Base-by-base conservation (phyloP, 1,140 invertebrate species). In the Tetraneura akinire region DNA sequence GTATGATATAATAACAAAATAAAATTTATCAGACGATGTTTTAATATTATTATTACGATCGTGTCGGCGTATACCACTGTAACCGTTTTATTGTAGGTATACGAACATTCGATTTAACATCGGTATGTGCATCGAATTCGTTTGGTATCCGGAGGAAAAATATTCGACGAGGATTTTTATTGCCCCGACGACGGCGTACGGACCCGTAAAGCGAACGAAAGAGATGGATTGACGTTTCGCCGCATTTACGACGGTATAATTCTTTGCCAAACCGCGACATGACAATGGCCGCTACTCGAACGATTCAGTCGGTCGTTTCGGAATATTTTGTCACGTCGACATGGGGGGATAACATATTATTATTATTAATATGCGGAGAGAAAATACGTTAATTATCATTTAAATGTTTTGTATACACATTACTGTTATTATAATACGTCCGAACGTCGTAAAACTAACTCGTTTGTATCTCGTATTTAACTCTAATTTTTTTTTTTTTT, bases 211-310 rank as follows among this genome's bases (percentile, higher is more conserved):
- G 18, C 32, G 32, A 8, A 10, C 32, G 18, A 37, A 53, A 29
- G 45, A 71, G 47, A 53, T 18, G 49, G 47, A 73, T 73, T 73
- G 49, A n/a, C 32, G 70, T 73, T 18, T 53, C 70, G 26, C 70
- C 13, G 18, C 70, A 32, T 73, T 73, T 51, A 53, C 16, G 42
- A 73, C 49, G 1, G 23, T 73, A 11, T n/a, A n/a, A n/a, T 21
- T 8, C 9, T 9, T 47, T 73, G 70, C 70, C 70, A 73, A 73
- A 53, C n/a, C n/a, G 53, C 29, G 32, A 32, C 26, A 73, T 18
- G 62, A 64, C 62, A 64, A 64, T 64, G 18, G 32, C 62, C 9
- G 32, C 62, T 3, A 64, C 23, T 4, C 62, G 11, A n/a, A 10
- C n/a, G 62, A 64, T 64, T 64, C 62, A 64, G 62, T 21, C 37